Conservation (phyloP, 53 echinoderm and acorn worm species). For the Antedon mediterranea region DNA sequence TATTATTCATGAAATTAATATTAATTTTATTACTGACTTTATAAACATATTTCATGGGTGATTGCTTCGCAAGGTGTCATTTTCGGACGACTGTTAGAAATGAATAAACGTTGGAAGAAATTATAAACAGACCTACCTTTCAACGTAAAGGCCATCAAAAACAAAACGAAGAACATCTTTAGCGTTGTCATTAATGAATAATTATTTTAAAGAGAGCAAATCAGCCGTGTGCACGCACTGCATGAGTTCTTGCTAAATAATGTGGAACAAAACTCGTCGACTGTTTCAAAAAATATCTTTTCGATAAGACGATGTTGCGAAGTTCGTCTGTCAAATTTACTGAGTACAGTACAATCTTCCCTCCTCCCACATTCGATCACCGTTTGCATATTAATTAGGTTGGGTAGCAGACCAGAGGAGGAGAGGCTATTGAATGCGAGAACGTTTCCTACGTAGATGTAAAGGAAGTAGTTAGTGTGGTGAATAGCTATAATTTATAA, state of each 20-base stretch:
- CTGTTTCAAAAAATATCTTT: conserved; percentile 1
- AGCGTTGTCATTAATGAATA: not conserved
- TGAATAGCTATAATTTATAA: no score
- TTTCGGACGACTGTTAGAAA: not conserved
- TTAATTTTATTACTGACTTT: no score
- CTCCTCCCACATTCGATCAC: not conserved
- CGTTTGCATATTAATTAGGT: not conserved
- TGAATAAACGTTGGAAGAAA: not conserved
- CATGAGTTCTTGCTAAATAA: not conserved
- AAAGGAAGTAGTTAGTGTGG: no score
- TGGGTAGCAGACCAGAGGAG: not conserved
- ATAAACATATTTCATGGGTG: no score
- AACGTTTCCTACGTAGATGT: no score
- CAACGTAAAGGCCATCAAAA: not conserved
- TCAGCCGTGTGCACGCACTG: not conserved
- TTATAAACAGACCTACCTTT: not conserved
- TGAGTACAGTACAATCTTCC: not conserved
- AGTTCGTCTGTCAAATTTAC: not conserved
- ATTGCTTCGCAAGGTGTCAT: no score
- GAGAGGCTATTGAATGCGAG: no score
- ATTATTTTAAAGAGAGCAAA: not conserved
- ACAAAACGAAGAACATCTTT: not conserved
- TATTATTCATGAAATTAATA: no score
- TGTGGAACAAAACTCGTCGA: not conserved
- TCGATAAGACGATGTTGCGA: not conserved